Percentiles rank a stretch among this genome's conserved stretches.
Evolutionary conservation across 2,797 vertebrate species (phyloP).

Genomic region (Pipistrellus kuhlii): DNA sequence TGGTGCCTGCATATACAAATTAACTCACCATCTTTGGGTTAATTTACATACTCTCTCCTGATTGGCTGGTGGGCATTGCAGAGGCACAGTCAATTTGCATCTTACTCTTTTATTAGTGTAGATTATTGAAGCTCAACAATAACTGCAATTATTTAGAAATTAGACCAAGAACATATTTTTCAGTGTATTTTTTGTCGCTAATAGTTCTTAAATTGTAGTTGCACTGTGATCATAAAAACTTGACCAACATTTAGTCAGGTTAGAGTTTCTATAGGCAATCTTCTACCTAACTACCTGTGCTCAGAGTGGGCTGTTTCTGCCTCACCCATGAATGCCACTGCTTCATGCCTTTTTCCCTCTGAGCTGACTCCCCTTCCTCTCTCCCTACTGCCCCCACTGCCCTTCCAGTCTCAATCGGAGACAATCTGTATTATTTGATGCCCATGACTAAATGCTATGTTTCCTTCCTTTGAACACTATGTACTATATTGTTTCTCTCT

Average conservation of each 20-base stretch:
- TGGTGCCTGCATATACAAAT: too few relatives aligned
- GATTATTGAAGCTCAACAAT: background rate
- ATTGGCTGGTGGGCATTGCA: too few relatives aligned
- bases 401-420: background rate
- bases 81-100: too few relatives aligned
- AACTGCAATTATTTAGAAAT: slow-evolving; percentile 18
- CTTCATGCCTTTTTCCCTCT: background rate
- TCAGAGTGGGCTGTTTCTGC: too few relatives aligned
- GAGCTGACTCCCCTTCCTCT: background rate
- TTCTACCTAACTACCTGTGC: background rate
- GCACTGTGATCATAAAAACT: background rate
- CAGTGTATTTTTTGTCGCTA: background rate
- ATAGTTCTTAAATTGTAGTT: background rate
- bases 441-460: background rate
- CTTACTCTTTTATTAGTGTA: too few relatives aligned
- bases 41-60: too few relatives aligned
- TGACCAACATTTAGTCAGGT: background rate
- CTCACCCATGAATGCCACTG: fast-evolving
- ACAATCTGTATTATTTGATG: background rate
- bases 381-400: background rate
- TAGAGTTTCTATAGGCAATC: background rate
- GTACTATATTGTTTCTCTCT: background rate
- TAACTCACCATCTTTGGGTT: too few relatives aligned
- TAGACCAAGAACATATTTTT: background rate
- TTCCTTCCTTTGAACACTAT: background rate